Base-by-base conservation (phyloP, 2,113 vertebrate species). In the Carassius gibelio region DNA sequence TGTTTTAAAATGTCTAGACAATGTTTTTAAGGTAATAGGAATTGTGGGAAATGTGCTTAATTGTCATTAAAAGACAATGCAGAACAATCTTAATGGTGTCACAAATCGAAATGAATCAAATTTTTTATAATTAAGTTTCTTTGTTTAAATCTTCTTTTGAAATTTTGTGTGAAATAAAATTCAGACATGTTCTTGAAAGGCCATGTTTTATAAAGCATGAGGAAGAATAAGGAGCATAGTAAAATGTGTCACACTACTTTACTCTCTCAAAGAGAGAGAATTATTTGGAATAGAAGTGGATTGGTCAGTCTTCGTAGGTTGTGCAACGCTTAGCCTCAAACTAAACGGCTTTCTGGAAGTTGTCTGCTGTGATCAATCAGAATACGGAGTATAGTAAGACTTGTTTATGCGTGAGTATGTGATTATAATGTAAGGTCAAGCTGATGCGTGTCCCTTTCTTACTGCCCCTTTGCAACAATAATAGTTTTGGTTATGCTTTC, bases 391-490 rank as follows among this genome's bases (percentile, higher is more conserved):
- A 26, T 23, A 26, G n/a, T 75, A 15, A 8, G 36, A 42, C 3
- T 61, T 62, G 78, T 66, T 66, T 30, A 66, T 48, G 4, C 14
- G n/a, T 26, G 72, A 50, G 21, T n/a, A 75, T 66, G 42, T 48
- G 78, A 21, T 66, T 81, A 21, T 66, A 50, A 64, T 66, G 15
- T 50, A 81, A 10, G 38, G 78, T 66, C 38, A 26, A 30, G 38
- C 78, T 15, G 21, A 15, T 4, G 38, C 17, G n/a, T 21, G 72
- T 81, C 2, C 30, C 30, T 30, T 30, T 30, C 30, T 30, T 30
- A 30, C 30, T 14, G 36, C 6, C 57, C 7, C 30, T 36, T 1
- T 79, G 23, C 48, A 52, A 15, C 74, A 30, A 9, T 38, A 71
- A 42, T 17, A 42, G 34, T 11, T 72, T 10, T 75, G 42, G 38